Base-by-base conservation (phyloP, 2,888 invertebrate genomes). In the Rapana venosa region DNA sequence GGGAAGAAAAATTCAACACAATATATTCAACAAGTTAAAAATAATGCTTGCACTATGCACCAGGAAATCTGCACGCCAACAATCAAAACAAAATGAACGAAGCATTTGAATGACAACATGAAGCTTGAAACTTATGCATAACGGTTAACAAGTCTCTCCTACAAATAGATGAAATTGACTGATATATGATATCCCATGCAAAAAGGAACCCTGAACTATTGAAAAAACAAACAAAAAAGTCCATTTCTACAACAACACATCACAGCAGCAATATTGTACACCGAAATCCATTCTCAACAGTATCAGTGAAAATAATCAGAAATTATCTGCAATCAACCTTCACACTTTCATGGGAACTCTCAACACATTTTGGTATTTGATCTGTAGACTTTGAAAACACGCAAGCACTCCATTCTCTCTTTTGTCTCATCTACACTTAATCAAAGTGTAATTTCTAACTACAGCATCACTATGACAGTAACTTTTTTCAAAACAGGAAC, bases 21-120 rank as follows among this genome's bases (percentile, higher is more conserved):
- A 79, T 32, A 32, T 17, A 74, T 17, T 79, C 32, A 79, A 79
- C 77, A 79, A 32, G 20, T 26, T 79, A 79, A 79, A 17, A 15
- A 47, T 47, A 79, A 79, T 79, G 77, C 36, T 83, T 83, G 81
- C 81, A 47, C 26, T 83, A 47, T 83, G 81, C 81, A 83, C 81
- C 81, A 83, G 81, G 81, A 83, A 30, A 35, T 79, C 47, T 47
- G 47, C 22, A 35, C 74, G 8, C 15, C 15, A 79, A 79, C 35
- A 79, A 20, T 22, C 6, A 79, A 20, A 35, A 35, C 15, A 17
- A 35, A 79, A 32, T 17, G 20, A 22, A 13, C 32, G 17, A 32
- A 79, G 35, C 79, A 79, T 22, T 79, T 79, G 79, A 74, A n/a
- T 74, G n/a, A 74, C 74, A 79, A 35, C 15, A 32, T 22, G 5